Base-by-base conservation (phyloP, 2,888 invertebrate species). In the Phortica magna region DNA sequence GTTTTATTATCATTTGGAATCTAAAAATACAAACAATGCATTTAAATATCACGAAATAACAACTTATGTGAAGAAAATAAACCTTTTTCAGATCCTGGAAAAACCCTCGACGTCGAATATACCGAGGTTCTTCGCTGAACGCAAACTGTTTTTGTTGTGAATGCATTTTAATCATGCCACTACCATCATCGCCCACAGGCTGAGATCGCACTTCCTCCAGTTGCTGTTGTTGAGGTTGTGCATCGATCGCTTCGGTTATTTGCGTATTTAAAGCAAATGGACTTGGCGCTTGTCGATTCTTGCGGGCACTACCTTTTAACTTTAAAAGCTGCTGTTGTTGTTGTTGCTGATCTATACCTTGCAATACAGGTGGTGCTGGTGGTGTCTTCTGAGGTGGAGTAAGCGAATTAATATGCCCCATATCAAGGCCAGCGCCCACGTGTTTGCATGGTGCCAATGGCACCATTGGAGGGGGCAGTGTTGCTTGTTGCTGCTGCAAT, bases 141-240 rank as follows among this genome's bases (percentile, higher is more conserved):
- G 79, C 75, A 72, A 84, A 83, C 61, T 81, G 83, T 41, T 84
- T 81, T 14, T 83, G 80, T 65, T 84, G 79, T 42, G 74, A 59
- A 22, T 73, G 78, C 22, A 75, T 53, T 12, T 79, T 77, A 9
- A 9, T 31, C 0, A 77, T 77, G 65, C 79, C 81, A 12, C 79
- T 85, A 2, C 90, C 92, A 81, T 92, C 92, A 77, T 92, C 92
- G 1, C 92, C 92, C 76, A 92, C 84, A 2, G 92, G 92, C 81
- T 93, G 93, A 19, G 93, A 93, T 65, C 94, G 92, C 57, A 93
- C 91, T 76, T 90, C 89, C 48, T 89, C 87, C 14, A 84, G 78
- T 74, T 83, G 84, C 77, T 83, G 88, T 61, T 88, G 83, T 81
- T 90, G 83, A 72, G 87, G 83, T 73, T 81, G 86, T 71, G 84